Conservation (phyloP, 2,888 invertebrate genomes). For the Lithosia quadra region DNA sequence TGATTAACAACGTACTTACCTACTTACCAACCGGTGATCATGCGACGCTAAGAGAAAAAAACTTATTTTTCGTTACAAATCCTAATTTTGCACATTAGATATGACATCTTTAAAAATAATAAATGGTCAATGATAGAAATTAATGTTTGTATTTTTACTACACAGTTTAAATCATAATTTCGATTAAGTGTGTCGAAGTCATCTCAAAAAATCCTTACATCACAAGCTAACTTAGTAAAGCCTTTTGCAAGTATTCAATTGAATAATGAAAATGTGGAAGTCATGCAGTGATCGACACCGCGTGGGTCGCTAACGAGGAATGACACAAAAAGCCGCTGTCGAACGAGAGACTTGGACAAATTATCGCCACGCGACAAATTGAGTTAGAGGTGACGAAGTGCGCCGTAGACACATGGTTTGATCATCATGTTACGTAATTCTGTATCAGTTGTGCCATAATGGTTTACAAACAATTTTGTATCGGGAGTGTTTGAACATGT, state of each 20-base stretch:
- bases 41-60: not conserved
- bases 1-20: not conserved
- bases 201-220: not conserved
- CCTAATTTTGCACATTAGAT: not conserved
- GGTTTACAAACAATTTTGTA: slow-evolving; percentile 15
- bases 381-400: slow-evolving; percentile 60
- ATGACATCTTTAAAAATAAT: not conserved
- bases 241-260: slow-evolving; percentile 31
- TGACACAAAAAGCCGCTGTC: slow-evolving; percentile 49
- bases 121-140: too few relatives aligned
- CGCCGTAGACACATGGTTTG: slow-evolving; percentile 31
- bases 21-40: too few relatives aligned
- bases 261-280: slow-evolving; percentile 37
- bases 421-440: slow-evolving; percentile 36
- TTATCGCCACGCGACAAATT: slow-evolving; percentile 63
- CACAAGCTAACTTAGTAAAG: not conserved
- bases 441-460: slow-evolving; percentile 16
- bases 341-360: slow-evolving; percentile 62
- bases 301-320: slow-evolving; percentile 50
- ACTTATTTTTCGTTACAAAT: not conserved
- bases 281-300: slow-evolving; percentile 51
- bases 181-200: too few relatives aligned
- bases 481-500: slow-evolving; percentile 6
- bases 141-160: too few relatives aligned
- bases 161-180: too few relatives aligned